Base-by-base conservation (phyloP, 23 tunicate genomes). In the Ciona savignyi region DNA sequence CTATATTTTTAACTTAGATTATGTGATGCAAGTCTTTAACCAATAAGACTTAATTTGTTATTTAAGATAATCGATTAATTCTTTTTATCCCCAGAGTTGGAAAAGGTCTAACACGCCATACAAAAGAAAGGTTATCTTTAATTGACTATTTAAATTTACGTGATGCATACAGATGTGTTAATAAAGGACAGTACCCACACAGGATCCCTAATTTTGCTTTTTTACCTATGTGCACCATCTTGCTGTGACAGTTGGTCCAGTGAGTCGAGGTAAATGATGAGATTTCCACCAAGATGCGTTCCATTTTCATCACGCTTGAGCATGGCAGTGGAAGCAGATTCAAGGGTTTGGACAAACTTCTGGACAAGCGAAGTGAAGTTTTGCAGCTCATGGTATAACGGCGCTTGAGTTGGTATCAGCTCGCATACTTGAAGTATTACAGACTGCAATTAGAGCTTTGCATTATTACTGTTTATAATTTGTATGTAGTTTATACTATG, bases 221-320 rank as follows among this genome's bases (percentile, higher is more conserved):
- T 20, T 70, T 26, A 83, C 96, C 85, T 83, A 68, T 74, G 74
- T 24, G 96, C 96, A 28, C 89, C 89, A 60, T 89, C 82, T 33
- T 28, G 35, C 26, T 67, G 65, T 4, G 89, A 78, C 2, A 89
- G 35, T 70, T 89, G 96, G 68, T 89, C 96, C 11, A 89, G 63
- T 2, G 96, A 89, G 64, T 89, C 96, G n/a, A 89, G 63, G 27
- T 83, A 66, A 33, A 89, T 74, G 15, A 74, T 25, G 2, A 89
- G 73, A 4, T 49, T 60, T 63, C 70, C 66, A 6, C 56, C 56
- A 9, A 42, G 56, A 42, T 42, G 56, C 9, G 56, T 32, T 19
- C 70, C 6, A 15, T 68, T 63, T 35, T 71, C 73, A 23, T 49
- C 67, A 23, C 24, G 22, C 2, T 61, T 74, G 15, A 74, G 25